Evolutionary conservation across 1,140 invertebrate genomes (phyloP).

Genomic region (Onthophagus taurus): DNA sequence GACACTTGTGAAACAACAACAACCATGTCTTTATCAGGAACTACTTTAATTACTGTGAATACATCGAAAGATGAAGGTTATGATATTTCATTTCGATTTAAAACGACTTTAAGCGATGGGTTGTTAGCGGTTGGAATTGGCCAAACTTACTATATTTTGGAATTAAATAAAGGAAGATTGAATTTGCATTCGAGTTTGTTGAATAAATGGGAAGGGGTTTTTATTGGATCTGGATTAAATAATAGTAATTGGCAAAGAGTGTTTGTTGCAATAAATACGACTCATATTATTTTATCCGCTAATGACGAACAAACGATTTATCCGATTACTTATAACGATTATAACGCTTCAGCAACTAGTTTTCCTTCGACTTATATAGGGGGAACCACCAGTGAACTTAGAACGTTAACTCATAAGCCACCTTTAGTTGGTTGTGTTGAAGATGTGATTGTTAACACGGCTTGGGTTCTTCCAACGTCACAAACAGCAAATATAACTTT

Average conservation of each 20-base stretch:
- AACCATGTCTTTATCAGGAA: conserved; percentile 74
- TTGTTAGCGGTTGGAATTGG: conserved; percentile 78
- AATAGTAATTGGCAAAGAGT: conserved; percentile 82
- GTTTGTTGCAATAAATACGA: conserved; percentile 76
- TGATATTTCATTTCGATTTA: conserved; percentile 80
- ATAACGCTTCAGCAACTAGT: conserved; percentile 60
- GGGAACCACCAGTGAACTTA: conserved; percentile 48
- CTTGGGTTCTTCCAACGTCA: conserved; percentile 49
- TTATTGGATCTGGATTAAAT: conserved; percentile 72
- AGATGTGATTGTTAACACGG: conserved; percentile 77
- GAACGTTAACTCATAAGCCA: conserved; percentile 54
- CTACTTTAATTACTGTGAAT: conserved; percentile 66
- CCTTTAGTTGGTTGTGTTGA: conserved; percentile 86
- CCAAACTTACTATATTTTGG: conserved; percentile 70
- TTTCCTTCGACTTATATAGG: conserved; percentile 74
- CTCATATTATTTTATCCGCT: conserved; percentile 71
- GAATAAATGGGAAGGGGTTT: conserved; percentile 84
- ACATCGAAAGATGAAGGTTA: conserved; percentile 75
- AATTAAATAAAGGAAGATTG: conserved; percentile 67
- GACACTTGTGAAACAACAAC: conserved; percentile 71
- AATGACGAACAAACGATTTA: conserved; percentile 85
- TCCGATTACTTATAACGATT: conserved; percentile 51
- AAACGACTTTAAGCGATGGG: conserved; percentile 78
- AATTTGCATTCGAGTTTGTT: conserved; percentile 78
- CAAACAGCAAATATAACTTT: conserved; percentile 26